Percentiles rank a stretch among this genome's conserved stretches.
These are phyloP conservation scores for Dasypus novemcinctus DNA, from an alignment of 2,113 vertebrate species.

Conservation along the genomic window DNA sequence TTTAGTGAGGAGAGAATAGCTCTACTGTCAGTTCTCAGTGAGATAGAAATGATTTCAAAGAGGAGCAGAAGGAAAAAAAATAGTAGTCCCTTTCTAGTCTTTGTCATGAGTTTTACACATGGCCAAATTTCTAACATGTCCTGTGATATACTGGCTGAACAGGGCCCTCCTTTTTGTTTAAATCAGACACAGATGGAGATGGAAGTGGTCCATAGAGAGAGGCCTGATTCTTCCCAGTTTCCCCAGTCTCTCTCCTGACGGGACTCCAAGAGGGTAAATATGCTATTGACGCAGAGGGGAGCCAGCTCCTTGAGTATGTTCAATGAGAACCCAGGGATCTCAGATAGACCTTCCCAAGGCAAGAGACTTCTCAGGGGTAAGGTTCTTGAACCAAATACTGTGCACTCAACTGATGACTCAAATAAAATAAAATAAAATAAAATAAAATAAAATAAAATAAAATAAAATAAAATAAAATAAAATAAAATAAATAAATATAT, in stretches of 20 bases:
- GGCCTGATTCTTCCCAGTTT: neutral
- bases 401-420: neutral
- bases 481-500: neutral
- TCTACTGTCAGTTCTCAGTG: constrained; percentile 10
- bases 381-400: neutral
- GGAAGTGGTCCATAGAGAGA: neutral
- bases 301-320: neutral
- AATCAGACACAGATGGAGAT: neutral
- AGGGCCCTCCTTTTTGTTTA: neutral
- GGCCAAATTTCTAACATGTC: neutral
- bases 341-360: neutral
- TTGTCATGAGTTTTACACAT: constrained; percentile 25
- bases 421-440: no score
- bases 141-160: neutral
- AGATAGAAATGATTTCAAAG: constrained; percentile 38
- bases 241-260: neutral
- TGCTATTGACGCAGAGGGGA: neutral
- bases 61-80: neutral
- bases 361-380: neutral
- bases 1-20: neutral
- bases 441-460: no score
- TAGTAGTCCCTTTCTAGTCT: neutral
- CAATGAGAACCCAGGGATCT: neutral
- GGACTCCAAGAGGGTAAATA: neutral
- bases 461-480: no score